Evolutionary conservation across 92 coral and sea anemone species (phyloP).

Genomic region (Parazoanthus darwini): DNA sequence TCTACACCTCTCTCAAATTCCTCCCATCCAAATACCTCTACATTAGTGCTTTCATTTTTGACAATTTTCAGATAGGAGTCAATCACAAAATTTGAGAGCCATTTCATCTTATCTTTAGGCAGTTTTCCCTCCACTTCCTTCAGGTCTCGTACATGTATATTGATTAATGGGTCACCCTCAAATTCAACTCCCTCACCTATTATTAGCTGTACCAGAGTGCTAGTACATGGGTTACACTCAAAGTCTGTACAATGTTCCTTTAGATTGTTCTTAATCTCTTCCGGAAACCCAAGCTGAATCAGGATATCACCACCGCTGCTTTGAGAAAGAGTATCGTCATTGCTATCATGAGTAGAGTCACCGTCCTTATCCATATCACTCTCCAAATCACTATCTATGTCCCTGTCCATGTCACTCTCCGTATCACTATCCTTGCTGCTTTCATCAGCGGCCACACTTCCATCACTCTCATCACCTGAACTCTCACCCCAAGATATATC

Average conservation of each 20-base stretch:
- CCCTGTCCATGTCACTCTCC: too few species aligned
- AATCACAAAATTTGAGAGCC: constrained; percentile 22
- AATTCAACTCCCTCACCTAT: constrained; percentile 45
- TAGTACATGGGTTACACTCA: constrained; percentile 40
- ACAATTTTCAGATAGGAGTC: constrained; percentile 32
- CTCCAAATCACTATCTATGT: too few species aligned
- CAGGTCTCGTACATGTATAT: constrained; percentile 22
- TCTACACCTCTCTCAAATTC: constrained; percentile 38
- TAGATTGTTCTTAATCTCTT: constrained; percentile 17
- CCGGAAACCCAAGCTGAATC: constrained; percentile 36
- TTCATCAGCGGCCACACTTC: constrained; percentile 13
- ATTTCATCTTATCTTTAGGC: constrained; percentile 28
- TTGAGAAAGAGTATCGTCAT: not conserved
- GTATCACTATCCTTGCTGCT: constrained; percentile 25
- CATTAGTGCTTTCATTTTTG: constrained; percentile 27
- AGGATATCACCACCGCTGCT: constrained; percentile 15
- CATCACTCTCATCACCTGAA: not conserved
- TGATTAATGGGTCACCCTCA: constrained; percentile 47
- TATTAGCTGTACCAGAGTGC: constrained; percentile 37
- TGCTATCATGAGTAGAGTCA: constrained; percentile 24
- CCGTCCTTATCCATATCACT: not conserved
- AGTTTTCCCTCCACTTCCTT: constrained; percentile 36
- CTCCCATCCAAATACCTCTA: constrained; percentile 38
- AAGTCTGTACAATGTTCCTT: constrained; percentile 39
- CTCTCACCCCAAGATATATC: not conserved